These are phyloP conservation scores for Chymomyza procnemis DNA, from an alignment of 2,888 invertebrate genomes.

Conservation along the genomic window DNA sequence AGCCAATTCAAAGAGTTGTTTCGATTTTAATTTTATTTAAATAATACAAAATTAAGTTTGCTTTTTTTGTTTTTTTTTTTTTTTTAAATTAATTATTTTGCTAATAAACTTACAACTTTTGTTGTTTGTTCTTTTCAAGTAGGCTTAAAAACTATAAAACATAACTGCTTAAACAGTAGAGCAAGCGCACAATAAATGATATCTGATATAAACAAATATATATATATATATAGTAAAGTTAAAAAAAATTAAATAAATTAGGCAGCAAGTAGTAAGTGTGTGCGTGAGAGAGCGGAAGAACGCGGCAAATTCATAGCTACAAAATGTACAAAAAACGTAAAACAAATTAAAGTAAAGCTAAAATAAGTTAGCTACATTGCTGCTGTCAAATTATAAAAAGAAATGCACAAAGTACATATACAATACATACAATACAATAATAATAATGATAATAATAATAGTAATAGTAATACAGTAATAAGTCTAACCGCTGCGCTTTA, in stretches of 20 bases:
- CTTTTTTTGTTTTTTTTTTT: background rate
- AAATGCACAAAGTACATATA: constrained; percentile 17
- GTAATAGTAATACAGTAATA: constrained; percentile 41
- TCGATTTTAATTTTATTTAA: constrained; percentile 48
- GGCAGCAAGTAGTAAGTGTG: background rate
- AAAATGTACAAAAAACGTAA: background rate
- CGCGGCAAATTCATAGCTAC: background rate
- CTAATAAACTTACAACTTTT: constrained; percentile 60
- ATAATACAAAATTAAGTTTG: constrained; percentile 36
- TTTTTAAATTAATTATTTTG: constrained; percentile 45
- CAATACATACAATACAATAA: constrained; percentile 24
- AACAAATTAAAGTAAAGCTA: background rate
- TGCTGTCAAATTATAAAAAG: constrained; percentile 20
- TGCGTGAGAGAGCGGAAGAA: constrained; percentile 13
- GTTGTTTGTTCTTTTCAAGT: constrained; percentile 42
- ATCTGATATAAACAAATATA: constrained; percentile 14
- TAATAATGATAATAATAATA: too few relatives aligned
- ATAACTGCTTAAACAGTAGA: constrained; percentile 54
- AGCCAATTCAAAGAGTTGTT: constrained; percentile 36
- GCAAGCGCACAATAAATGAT: constrained; percentile 44
- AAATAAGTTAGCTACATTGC: constrained; percentile 46
- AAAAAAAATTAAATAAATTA: background rate
- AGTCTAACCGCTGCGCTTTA: constrained; percentile 44
- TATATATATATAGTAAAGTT: too few relatives aligned
- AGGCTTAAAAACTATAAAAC: constrained; percentile 67